Evolutionary conservation across 2,888 invertebrate genomes (phyloP).

Genomic region (Microdon myrmicae): DNA sequence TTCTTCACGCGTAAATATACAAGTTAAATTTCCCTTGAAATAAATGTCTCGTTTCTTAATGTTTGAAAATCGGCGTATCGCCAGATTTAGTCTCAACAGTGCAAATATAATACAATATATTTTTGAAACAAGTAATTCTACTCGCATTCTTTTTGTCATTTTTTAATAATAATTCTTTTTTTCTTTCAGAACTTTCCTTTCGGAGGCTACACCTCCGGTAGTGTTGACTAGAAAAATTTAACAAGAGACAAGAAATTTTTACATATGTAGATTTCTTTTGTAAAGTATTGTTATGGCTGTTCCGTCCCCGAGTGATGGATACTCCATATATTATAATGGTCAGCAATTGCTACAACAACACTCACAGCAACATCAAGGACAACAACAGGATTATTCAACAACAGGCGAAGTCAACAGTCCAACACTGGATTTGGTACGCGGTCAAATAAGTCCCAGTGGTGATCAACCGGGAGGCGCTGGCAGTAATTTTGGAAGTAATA

Average conservation of each 20-base stretch:
- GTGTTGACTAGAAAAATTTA: too few species aligned
- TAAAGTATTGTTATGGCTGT: constrained; percentile 52
- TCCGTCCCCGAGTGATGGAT: constrained; percentile 54
- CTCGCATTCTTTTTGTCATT: too few species aligned
- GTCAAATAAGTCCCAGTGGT: constrained; percentile 23
- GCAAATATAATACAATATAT: too few species aligned
- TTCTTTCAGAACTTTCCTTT: too few species aligned
- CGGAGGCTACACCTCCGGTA: too few species aligned
- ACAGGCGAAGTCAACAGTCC: constrained; percentile 39
- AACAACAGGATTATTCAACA: constrained; percentile 38
- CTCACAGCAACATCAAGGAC: constrained; percentile 22
- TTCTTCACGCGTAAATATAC: too few species aligned
- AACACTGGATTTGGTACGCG: constrained; percentile 29
- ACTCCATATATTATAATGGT: constrained; percentile 51
- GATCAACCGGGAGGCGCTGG: constrained; percentile 14
- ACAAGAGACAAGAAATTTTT: constrained; percentile 3
- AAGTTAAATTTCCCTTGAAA: too few species aligned
- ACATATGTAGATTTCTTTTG: constrained; percentile 12
- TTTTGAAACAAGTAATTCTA: too few species aligned
- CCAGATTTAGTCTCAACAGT: too few species aligned
- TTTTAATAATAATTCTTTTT: too few species aligned
- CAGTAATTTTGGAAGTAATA: constrained; percentile 24
- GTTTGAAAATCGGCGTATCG: too few species aligned
- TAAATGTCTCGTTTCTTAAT: too few species aligned
- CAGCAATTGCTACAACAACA: constrained; percentile 31